A percentile compares a stretch with the other conserved stretches of the same genome.
Evolutionary conservation across 2,888 invertebrate species (phyloP).

Genomic region (Drosophila cyrtoloma): DNA sequence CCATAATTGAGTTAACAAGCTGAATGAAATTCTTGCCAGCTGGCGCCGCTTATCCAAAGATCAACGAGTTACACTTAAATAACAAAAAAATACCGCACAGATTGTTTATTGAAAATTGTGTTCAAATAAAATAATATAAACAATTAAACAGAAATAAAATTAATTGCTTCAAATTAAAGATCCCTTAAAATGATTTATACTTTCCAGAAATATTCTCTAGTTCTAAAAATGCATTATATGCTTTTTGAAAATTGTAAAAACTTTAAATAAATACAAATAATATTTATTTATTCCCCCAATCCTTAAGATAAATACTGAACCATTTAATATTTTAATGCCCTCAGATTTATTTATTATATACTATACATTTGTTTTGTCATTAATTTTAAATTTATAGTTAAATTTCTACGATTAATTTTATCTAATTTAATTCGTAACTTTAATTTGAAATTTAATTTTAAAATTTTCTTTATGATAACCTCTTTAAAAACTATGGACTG

Average conservation of each 20-base stretch:
- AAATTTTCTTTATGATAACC: neutral
- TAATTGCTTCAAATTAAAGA: no score
- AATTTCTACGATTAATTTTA: no score
- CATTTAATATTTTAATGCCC: neutral
- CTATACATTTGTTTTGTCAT: neutral
- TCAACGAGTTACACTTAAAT: slow-evolving; percentile 9
- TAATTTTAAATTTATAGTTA: neutral
- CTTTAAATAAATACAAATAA: no score
- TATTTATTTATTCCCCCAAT: neutral
- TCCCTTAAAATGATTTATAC: neutral
- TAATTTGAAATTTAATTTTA: neutral
- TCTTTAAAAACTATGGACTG: neutral
- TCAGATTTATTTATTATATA: neutral
- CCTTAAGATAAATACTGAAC: neutral
- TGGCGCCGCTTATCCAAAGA: slow-evolving; percentile 7
- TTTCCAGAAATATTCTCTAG: no score
- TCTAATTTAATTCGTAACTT: neutral
- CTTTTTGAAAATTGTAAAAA: neutral
- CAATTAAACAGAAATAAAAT: neutral
- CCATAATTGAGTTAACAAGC: slow-evolving; percentile 34
- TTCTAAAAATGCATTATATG: neutral
- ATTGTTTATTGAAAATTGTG: neutral
- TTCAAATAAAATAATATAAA: neutral
- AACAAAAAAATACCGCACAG: neutral
- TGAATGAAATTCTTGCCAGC: slow-evolving; percentile 35